phyloP scores from a whole-genome alignment of 2,888 invertebrate species.

The Drosophila atroscutellata region DNA sequence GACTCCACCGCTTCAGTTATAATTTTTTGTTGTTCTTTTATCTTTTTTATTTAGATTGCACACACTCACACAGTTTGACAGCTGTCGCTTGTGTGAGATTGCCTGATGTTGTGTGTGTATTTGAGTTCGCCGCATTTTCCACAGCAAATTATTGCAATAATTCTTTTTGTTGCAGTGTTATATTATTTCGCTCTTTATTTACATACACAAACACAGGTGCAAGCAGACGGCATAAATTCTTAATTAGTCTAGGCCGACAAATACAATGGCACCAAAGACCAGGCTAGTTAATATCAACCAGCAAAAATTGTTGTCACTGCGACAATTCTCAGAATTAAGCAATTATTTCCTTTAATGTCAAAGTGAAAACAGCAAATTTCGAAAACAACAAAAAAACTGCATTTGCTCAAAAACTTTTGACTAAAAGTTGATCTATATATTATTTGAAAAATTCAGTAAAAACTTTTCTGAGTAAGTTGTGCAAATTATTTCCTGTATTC shows the following conservation, averaged over 20 bases:
- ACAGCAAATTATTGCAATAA: constrained; percentile 73
- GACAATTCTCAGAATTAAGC: constrained; percentile 25
- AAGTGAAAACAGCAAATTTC: constrained; percentile 23
- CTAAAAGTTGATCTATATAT: neutral
- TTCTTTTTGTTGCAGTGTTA: constrained; percentile 49
- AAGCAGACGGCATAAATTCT: constrained; percentile 70
- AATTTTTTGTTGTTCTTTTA: constrained; percentile 56
- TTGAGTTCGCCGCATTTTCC: constrained; percentile 67
- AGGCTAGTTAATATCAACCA: constrained; percentile 17
- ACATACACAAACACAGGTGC: constrained; percentile 20
- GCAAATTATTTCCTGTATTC: constrained; percentile 1
- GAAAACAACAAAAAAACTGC: neutral
- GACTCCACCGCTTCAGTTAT: constrained; percentile 54
- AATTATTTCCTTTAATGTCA: constrained; percentile 34
- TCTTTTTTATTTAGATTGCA: constrained; percentile 67
- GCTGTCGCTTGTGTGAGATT: constrained; percentile 19
- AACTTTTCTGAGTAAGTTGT: constrained; percentile 17
- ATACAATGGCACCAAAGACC: constrained; percentile 34
- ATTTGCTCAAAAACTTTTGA: neutral
- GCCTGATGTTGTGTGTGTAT: constrained; percentile 27
- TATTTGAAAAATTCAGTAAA: neutral
- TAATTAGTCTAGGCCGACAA: constrained; percentile 67
- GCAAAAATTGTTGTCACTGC: constrained; percentile 25
- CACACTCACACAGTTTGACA: constrained; percentile 46
- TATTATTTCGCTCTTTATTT: constrained; percentile 51